Conservation (phyloP, 2,888 invertebrate genomes). For the Nebria brevicollis region DNA sequence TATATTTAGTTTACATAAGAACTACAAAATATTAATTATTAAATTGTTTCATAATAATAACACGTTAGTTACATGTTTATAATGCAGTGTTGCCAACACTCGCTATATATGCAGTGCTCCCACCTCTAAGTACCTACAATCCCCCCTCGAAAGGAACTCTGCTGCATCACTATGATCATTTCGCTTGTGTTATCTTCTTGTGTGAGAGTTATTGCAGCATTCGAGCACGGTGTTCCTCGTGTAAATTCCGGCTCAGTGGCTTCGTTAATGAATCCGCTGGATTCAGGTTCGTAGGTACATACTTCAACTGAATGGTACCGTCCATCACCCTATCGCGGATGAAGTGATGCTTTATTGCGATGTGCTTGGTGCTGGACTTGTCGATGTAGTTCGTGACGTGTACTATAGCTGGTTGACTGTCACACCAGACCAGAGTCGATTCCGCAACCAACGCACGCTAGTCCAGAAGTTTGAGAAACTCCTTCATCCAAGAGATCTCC, state of each 20-base stretch:
- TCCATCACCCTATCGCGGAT: constrained; percentile 23
- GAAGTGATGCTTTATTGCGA: constrained; percentile 27
- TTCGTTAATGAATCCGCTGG: constrained; percentile 34
- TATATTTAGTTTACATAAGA: too few relatives aligned
- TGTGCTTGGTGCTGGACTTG: constrained; percentile 20
- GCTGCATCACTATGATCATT: constrained; percentile 4
- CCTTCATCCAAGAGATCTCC: constrained; percentile 40
- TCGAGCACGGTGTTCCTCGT: constrained; percentile 21
- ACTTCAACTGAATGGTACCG: constrained; percentile 26
- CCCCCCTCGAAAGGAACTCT: constrained; percentile 12
- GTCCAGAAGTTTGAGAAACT: constrained; percentile 22
- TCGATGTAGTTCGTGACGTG: constrained; percentile 27
- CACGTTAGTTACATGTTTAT: too few relatives aligned
- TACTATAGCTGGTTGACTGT: constrained; percentile 25
- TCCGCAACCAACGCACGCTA: not conserved
- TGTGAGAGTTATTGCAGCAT: constrained; percentile 4
- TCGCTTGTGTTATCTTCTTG: not conserved
- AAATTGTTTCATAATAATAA: too few relatives aligned
- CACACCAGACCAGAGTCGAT: not conserved
- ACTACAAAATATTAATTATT: too few relatives aligned
- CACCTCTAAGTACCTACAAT: too few relatives aligned
- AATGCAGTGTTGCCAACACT: too few relatives aligned
- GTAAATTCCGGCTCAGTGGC: constrained; percentile 19
- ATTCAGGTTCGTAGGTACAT: constrained; percentile 23
- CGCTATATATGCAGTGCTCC: not conserved